Percentiles rank a stretch among this genome's conserved stretches.
Conservation (phyloP, 2,888 invertebrate species). For the Mycalesis mineus region DNA sequence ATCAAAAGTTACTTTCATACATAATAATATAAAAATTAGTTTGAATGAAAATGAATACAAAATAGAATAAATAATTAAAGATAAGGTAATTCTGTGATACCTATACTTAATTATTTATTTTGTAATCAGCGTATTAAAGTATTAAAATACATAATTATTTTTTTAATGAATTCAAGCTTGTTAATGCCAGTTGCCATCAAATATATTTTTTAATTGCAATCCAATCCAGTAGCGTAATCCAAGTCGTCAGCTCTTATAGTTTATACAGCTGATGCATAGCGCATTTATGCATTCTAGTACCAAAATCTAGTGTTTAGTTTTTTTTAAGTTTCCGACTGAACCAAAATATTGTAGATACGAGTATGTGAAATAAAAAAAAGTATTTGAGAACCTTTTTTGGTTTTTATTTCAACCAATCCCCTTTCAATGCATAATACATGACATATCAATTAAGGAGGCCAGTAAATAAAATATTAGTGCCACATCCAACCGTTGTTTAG, state of each 20-base stretch:
- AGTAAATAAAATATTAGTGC: slow-evolving; percentile 16
- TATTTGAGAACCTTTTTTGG: slow-evolving; percentile 6
- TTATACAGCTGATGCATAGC: slow-evolving; percentile 28
- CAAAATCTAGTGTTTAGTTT: slow-evolving; percentile 71
- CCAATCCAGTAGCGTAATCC: background rate
- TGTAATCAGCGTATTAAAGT: no score
- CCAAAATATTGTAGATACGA: slow-evolving; percentile 68
- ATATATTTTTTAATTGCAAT: no score
- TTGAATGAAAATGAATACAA: no score
- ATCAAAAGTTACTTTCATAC: no score
- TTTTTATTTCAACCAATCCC: slow-evolving; percentile 31
- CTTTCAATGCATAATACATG: slow-evolving; percentile 12
- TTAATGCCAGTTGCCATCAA: no score
- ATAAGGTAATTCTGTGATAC: no score
- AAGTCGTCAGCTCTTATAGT: background rate
- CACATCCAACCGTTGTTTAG: background rate
- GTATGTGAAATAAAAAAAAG: slow-evolving; percentile 66
- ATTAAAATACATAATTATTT: no score
- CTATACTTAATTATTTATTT: no score
- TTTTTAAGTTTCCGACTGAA: slow-evolving; percentile 77
- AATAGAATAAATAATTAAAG: no score
- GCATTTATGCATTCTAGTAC: slow-evolving; percentile 47
- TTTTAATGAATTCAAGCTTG: no score
- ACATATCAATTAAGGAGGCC: slow-evolving; percentile 18
- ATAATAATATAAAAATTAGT: no score